A percentile compares a stretch with the other conserved stretches of the same genome.
Evolutionary conservation across 2,113 vertebrate species (phyloP).

Genomic region (Channa argus): DNA sequence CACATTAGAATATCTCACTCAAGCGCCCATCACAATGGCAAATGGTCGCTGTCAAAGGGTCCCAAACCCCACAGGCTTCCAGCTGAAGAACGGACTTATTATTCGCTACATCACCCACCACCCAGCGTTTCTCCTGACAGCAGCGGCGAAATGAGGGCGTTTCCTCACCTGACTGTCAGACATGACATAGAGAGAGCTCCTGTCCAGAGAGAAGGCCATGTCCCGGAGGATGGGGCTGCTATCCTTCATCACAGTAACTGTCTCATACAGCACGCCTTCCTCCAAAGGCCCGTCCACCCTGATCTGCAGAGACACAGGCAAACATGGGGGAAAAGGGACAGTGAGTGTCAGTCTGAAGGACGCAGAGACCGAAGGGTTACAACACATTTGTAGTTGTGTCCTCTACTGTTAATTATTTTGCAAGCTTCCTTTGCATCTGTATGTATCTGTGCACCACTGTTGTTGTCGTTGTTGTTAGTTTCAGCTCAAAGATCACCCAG

Average conservation of each 20-base stretch:
- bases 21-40: constrained; percentile 19
- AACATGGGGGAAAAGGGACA: constrained; percentile 23
- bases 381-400: constrained; percentile 13
- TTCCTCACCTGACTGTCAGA: constrained; percentile 90
- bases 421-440: too few relatives aligned
- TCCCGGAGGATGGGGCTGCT: constrained; percentile 90
- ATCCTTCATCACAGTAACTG: constrained; percentile 90
- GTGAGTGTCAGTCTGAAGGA: neutral
- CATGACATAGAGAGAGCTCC: constrained; percentile 92
- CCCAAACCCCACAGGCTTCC: constrained; percentile 16
- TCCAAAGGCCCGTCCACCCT: constrained; percentile 89
- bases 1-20: neutral
- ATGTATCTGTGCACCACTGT: too few relatives aligned
- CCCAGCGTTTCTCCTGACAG: constrained; percentile 44
- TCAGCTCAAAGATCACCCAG: too few relatives aligned
- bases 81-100: constrained; percentile 33
- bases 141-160: constrained; percentile 28
- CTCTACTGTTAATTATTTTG: neutral
- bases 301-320: constrained; percentile 82
- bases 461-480: too few relatives aligned
- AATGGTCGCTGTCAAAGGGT: constrained; percentile 5
- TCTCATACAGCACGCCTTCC: constrained; percentile 91
- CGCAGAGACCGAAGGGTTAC: neutral
- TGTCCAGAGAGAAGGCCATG: constrained; percentile 94
- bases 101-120: constrained; percentile 2